Evolutionary conservation across 1,140 invertebrate genomes (phyloP), one percentile per base, ranked within the genome.

Genomic region (Lordiphosa collinella): DNA sequence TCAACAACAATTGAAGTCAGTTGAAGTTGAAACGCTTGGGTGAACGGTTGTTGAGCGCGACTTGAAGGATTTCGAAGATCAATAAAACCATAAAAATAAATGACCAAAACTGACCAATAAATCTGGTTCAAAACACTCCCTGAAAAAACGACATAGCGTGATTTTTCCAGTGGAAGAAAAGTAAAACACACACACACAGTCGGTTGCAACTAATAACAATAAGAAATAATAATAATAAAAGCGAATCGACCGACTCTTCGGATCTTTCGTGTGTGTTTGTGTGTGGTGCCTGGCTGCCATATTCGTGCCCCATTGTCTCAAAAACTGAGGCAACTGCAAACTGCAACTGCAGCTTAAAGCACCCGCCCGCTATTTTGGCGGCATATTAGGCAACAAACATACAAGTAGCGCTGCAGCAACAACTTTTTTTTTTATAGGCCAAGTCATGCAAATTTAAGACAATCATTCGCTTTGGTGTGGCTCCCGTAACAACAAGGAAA

Each of bases 1-100:
- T 68, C 62, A 78, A 65, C 78, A 60, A 56, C 71, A 82, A 61
- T 68, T 82, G 78, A 75, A 84, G 65, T 69, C 78, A 82, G 78
- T 82, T 72, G 63, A 62, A 71, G 68, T 75, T 78, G 67, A 84
- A 69, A 53, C 46, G 46, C 62, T 63, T 58, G 50, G 60, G 74
- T 70, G 63, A 72, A 62, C 62, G 72, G 78, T 82, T 53, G 76
- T 70, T 16, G 9, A 50, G 22, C 52, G 64, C 65, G 63, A 22
- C 16, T 43, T 4, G 31, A 41, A 47, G 7, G 47, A 35, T 16
- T 38, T n/a, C 13, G 25, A 36, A 22, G 13, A 40, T 32, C 36
- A 52, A 22, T 18, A 37, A 6, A 4, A 43, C 51, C 38, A 53
- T 34, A 41, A 38, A 47, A 51, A 57, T 40, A 38, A 34, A 25